Evolutionary conservation across 2,888 invertebrate genomes (phyloP), one percentile per base, ranked within the genome.

Genomic region (Toxonevra muliebris): DNA sequence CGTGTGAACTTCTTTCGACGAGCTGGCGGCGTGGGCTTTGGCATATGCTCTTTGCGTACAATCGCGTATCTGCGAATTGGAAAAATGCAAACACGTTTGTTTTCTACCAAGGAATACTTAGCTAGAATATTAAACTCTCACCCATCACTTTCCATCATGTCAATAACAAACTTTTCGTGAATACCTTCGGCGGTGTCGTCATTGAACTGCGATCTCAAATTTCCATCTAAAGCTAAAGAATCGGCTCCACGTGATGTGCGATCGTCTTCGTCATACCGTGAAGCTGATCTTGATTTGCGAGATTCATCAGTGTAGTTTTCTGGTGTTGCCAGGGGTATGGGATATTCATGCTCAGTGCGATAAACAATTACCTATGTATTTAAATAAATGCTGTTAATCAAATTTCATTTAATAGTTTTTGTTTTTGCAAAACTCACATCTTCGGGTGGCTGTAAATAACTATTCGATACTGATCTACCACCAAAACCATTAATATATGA

Each of bases 221-320:
- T 48, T 5, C 40, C 42, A 42, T 61, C 61, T 12, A 50, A 61
- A 13, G 40, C 20, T 57, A 91, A 82, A 0, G 92, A 91, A 70
- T 92, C 92, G 1, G 90, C 91, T 0, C 90, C 92, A 69, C 89
- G 89, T 0, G 92, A 92, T 9, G 91, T 92, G 43, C 91, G 87
- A 75, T 92, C 92, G 69, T 92, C 92, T 74, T 92, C 92, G 65
- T 79, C 78, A 30, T 76, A 77, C 64, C 90, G 87, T 8, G 89
- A 90, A 48, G 89, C 84, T 0, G 89, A 88, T 68, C 87, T 87
- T 10, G 85, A 84, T 5, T 88, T 85, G 5, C 89, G 89, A 2
- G 88, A 86, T 40, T 87, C 80, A 20, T 82, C 82, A 61, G 88
- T 85, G 8, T 88, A 87, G 12, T 85, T 85, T 45, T 86, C 87